phyloP scores from a whole-genome alignment of 2,113 vertebrate species.

The Gopherus flavomarginatus region DNA sequence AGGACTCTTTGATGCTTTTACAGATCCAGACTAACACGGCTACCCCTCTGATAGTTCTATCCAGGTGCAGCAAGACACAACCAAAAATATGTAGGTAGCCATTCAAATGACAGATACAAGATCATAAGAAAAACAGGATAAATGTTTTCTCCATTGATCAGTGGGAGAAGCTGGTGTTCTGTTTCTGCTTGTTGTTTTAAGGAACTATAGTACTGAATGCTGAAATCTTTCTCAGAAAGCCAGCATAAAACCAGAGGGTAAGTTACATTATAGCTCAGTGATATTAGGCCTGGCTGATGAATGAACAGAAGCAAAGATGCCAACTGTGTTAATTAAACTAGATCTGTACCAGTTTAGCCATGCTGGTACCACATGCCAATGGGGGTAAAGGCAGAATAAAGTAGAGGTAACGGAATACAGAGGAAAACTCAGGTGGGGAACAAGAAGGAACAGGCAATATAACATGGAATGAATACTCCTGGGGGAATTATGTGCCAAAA shows the following conservation, averaged over 20 bases:
- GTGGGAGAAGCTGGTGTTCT: neutral
- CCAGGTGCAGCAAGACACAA: neutral
- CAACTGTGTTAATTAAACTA: neutral
- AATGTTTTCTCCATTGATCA: neutral
- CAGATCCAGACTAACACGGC: too few relatives aligned
- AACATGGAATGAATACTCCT: neutral
- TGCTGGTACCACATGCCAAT: neutral
- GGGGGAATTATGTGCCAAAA: too few relatives aligned
- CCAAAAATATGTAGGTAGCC: neutral
- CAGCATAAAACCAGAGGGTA: neutral
- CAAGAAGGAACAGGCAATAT: neutral
- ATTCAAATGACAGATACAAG: neutral
- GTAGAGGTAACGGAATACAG: neutral
- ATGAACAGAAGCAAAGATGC: neutral
- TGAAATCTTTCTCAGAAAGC: neutral
- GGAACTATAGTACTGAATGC: neutral
- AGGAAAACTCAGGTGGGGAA: neutral
- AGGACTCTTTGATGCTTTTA: too few relatives aligned
- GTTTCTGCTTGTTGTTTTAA: neutral
- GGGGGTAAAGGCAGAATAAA: neutral
- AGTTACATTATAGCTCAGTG: neutral
- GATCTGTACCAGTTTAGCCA: neutral
- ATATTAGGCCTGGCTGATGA: neutral
- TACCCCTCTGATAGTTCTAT: neutral
- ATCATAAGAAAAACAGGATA: neutral